Conservation (phyloP, 2,888 invertebrate genomes). For the Agrotis segetum region DNA sequence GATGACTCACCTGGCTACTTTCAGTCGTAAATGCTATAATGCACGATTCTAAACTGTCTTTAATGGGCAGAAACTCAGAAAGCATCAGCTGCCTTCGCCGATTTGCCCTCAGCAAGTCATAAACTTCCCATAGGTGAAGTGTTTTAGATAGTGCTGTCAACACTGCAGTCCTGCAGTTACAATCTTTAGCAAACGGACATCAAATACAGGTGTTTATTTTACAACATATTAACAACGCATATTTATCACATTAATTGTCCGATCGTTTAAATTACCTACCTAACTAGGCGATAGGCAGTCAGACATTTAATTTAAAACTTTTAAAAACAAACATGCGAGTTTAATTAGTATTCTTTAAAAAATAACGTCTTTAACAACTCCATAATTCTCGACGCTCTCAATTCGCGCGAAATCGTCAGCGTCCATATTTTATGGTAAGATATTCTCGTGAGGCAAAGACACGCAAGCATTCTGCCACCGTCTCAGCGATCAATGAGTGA, state of each 20-base stretch:
- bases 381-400: slow-evolving; percentile 48
- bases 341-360: slow-evolving; percentile 47
- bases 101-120: slow-evolving; percentile 7
- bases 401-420: slow-evolving; percentile 64
- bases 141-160: slow-evolving; percentile 24
- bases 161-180: not conserved
- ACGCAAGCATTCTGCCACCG: slow-evolving; percentile 64
- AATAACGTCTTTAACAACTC: slow-evolving; percentile 40
- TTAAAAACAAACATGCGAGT: slow-evolving; percentile 25
- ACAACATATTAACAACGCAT: slow-evolving; percentile 21
- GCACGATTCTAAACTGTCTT: not conserved
- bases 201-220: slow-evolving; percentile 38
- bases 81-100: slow-evolving; percentile 27
- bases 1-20: slow-evolving; percentile 11
- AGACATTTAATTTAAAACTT: slow-evolving; percentile 45
- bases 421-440: slow-evolving; percentile 63
- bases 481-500: slow-evolving; percentile 60
- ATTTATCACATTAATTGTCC: slow-evolving; percentile 36
- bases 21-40: not conserved
- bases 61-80: slow-evolving; percentile 9
- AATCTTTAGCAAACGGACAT: slow-evolving; percentile 11
- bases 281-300: slow-evolving; percentile 16
- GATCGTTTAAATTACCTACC: slow-evolving; percentile 47
- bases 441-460: slow-evolving; percentile 58
- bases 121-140: slow-evolving; percentile 24